Base-by-base conservation (phyloP, 2,113 vertebrate species). In the Vireo altiloquus region DNA sequence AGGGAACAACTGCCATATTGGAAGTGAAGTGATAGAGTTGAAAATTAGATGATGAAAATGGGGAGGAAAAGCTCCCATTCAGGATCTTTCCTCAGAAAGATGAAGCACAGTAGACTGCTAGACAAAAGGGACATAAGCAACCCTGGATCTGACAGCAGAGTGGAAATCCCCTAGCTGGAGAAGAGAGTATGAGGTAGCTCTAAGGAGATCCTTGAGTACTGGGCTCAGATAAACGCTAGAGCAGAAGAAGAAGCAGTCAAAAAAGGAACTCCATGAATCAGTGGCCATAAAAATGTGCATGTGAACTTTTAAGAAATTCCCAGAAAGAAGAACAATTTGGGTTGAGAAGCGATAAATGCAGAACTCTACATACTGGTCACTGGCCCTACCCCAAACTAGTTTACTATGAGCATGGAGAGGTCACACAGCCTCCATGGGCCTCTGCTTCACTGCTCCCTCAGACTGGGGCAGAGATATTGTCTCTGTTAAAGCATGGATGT, bases 81-180 rank as follows among this genome's bases (percentile, higher is more conserved):
- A 64, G 20, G 37, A 60, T 57, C 63, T 88, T 84, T 49, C 22
- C 21, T 86, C 57, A 70, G 24, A 65, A 92, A 92, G 60, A 80
- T 0, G 3, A 81, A 78, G 42, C 24, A 44, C 28, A 46, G 37
- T 49, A 87, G 44, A 68, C 40, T 89, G 39, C 37, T 64, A 78
- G 61, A 81, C 77, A 57, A 93, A 83, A 92, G 35, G 42, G 60
- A 71, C 5, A 14, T 44, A 30, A 66, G 33, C 37, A 92, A 13
- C 56, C 56, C 84, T 53, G 47, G 70, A 79, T 91, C 77, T 84
- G 53, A 68, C 46, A 86, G 40, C 59, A 69, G 30, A 78, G 53
- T 86, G 92, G 95, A 95, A 95, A 92, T 79, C 78, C 91, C 92
- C 92, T 95, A 77, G 81, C 91, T 91, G 53, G 42, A 91, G 81